Conservation (phyloP, 2,113 vertebrate species). For the Thoracochromis brauschi region DNA sequence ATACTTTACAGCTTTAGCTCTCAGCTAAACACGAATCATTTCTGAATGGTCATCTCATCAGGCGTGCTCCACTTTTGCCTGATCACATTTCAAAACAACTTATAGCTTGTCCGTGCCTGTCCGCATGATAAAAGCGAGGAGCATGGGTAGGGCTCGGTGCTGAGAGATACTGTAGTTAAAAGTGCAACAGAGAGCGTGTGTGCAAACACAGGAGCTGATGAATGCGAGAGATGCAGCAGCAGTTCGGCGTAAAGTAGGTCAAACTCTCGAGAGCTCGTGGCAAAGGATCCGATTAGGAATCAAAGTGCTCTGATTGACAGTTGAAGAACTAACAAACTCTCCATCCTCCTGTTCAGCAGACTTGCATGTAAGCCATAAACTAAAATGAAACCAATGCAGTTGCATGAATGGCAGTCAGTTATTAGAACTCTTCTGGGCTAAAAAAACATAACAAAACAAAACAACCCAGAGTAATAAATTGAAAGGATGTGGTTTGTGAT, state of each 20-base stretch:
- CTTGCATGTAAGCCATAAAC: neutral
- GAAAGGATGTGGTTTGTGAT: neutral
- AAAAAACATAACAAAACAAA: neutral
- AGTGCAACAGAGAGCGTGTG: neutral
- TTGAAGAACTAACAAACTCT: constrained; percentile 19
- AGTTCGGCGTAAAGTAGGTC: constrained; percentile 55
- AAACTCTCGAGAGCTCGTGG: constrained; percentile 8
- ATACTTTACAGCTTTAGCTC: neutral
- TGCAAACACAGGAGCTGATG: constrained; percentile 17
- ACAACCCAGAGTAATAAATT: neutral
- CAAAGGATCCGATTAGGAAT: constrained; percentile 24
- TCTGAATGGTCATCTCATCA: constrained; percentile 45
- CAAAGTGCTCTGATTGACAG: constrained; percentile 37
- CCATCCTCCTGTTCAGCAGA: neutral
- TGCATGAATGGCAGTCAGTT: neutral
- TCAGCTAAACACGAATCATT: neutral
- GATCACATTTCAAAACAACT: constrained; percentile 72
- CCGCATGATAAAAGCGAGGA: constrained; percentile 51
- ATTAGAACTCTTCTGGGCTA: neutral
- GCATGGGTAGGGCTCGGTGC: neutral
- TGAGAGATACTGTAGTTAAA: constrained; percentile 16
- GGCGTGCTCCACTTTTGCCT: constrained; percentile 28
- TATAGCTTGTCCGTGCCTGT: constrained; percentile 65
- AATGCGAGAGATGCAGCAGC: constrained; percentile 29
- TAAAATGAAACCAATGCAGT: neutral